Conservation (phyloP, 2,113 vertebrate genomes). For the Hydrochoerus hydrochaeris region DNA sequence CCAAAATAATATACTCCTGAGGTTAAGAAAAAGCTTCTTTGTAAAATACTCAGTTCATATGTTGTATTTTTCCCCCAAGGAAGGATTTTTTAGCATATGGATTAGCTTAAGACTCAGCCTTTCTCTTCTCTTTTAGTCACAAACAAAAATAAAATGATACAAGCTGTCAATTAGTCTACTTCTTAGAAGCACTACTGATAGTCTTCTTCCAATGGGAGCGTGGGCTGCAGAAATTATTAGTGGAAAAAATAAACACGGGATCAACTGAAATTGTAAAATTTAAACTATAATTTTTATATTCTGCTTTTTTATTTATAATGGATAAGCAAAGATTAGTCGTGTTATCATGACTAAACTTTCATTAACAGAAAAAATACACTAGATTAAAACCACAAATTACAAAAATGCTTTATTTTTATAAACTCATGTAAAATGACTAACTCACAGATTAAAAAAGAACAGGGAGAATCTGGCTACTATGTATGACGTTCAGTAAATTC, state of each 20-base stretch:
- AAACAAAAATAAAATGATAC: conserved; percentile 26
- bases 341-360: conserved; percentile 26
- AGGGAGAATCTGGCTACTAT: not conserved
- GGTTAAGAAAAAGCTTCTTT: not conserved
- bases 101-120: not conserved
- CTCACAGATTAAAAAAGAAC: not conserved
- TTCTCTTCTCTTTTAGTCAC: not conserved
- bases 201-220: not conserved
- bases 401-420: conserved; percentile 52
- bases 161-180: not conserved
- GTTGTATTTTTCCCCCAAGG: not conserved
- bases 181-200: not conserved
- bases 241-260: not conserved
- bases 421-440: conserved; percentile 19
- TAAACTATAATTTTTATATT: not conserved
- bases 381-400: conserved; percentile 9
- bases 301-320: not conserved
- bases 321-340: not conserved
- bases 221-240: not conserved
- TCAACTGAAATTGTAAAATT: conserved; percentile 13
- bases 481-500: not conserved
- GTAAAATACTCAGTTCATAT: not conserved
- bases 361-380: not conserved
- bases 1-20: not conserved
- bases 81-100: not conserved